Base-by-base conservation (phyloP, 2,888 invertebrate species). In the Dryobota labecula region DNA sequence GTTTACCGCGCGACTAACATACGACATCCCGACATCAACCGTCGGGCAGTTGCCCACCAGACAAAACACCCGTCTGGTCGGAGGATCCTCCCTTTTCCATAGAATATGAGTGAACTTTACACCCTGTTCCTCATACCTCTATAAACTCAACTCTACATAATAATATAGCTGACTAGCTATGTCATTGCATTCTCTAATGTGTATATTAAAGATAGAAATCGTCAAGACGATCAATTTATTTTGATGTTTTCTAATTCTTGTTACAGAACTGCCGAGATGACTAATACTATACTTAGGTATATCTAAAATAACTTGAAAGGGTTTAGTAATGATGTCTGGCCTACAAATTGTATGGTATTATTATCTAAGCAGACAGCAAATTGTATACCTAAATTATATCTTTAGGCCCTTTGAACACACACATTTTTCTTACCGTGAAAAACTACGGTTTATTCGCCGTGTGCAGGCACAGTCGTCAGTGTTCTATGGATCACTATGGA, bases 321-420 rank as follows among this genome's bases (percentile, higher is more conserved):
- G 13, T 38, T 45, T 47, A 41, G 8, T 54, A 54, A 54, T 38
- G 18, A 41, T 11, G 38, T 41, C n/a, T 15, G 30, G 33, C n/a
- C 27, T 5, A 45, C 30, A 64, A 41, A 38, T 63, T 73, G 45
- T 61, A 38, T 36, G n/a, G 4, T 27, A 24, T 53, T 76, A 49
- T 73, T 56, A 57, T 51, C 13, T 33, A 18, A 5, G 33, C 7
- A 68, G 68, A 68, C 76, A 20, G 41, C 11, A 53, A 58, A 73
- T 68, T 58, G 41, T 43, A 27, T 51, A 41, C 38, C 24, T 15
- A 58, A 73, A 76, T 73, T 45, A 58, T 33, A 24, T 15, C 51
- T 45, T 36, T 4, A 43, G 43, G 53, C 33, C 33, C 33, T 33
- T n/a, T n/a, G n/a, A 3, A 33, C 5, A 33, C 33, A 33, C 33